Conservation (phyloP, 2,888 invertebrate genomes). For the Eutolmus rufibarbis region DNA sequence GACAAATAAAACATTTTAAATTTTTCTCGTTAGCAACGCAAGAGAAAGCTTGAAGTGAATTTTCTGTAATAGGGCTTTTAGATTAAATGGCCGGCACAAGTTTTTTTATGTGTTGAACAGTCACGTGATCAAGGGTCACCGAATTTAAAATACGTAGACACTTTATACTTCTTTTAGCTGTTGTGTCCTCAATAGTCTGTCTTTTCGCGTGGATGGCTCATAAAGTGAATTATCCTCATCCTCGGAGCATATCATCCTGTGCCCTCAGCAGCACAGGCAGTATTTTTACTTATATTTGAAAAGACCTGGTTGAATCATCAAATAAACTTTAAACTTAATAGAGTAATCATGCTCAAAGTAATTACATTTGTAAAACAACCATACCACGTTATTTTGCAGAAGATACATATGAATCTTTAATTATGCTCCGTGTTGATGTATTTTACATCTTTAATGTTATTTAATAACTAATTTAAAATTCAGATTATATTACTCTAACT, state of each 20-base stretch:
- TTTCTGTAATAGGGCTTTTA: neutral
- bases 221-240: neutral
- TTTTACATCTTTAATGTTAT: too few relatives aligned
- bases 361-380: neutral
- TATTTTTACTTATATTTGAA: neutral
- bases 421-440: too few relatives aligned
- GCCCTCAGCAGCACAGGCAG: neutral
- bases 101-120: neutral
- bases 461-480: too few relatives aligned
- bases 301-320: neutral
- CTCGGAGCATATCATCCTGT: neutral
- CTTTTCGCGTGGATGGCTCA: neutral
- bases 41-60: neutral
- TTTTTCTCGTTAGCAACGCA: neutral
- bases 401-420: neutral
- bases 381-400: neutral
- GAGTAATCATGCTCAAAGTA: neutral
- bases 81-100: neutral
- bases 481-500: too few relatives aligned
- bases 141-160: neutral
- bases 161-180: neutral
- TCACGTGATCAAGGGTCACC: neutral
- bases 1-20: neutral
- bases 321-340: neutral
- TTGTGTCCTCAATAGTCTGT: neutral